Base-by-base conservation (phyloP, 1,140 invertebrate species). In the Armadillidium nasatum region DNA sequence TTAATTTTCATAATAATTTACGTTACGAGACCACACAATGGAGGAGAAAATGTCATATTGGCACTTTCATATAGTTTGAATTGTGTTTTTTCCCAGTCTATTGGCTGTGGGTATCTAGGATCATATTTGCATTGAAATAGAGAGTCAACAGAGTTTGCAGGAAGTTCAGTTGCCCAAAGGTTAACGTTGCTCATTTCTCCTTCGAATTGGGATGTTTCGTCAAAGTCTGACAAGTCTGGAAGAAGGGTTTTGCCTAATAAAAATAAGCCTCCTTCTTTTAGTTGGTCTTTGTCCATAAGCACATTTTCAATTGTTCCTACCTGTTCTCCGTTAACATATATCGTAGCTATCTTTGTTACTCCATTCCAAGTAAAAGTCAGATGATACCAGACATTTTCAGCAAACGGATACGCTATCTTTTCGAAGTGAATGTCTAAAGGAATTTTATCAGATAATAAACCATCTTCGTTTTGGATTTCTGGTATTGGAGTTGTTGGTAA, bases 141-240 rank as follows among this genome's bases (percentile, higher is more conserved):
- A 43, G 23, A 71, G 7, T 46, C 45, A 11, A 81, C 66, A 21
- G 66, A 66, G 11, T 45, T 60, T 19, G 72, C 68, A 13, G 66
- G 44, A 10, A 81, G 73, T n/a, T 23, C 54, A 7, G 46, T 19
- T 23, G 60, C 45, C 79, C 80, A 81, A 15, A 81, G 66, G 44
- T 76, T 78, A 4, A 81, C 71, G 22, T 79, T 74, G 13, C 75
- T 79, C 50, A 81, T 77, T 45, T 81, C 80, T 13, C 80, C 80
- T 11, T 69, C 44, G 44, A 81, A 75, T 45, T 79, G 77, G 60
- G 80, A 81, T 6, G 80, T 79, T 10, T 73, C 71, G 66, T 81
- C 80, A 33, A 71, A 81, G 78, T 45, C 77, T 13, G 80, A 78
- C 23, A 81, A 73, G 23, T 78, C 78, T 23, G 80, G 80, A 3